phyloP scores from a whole-genome alignment of 2,797 vertebrate genomes.

The Melanogrammus aeglefinus region DNA sequence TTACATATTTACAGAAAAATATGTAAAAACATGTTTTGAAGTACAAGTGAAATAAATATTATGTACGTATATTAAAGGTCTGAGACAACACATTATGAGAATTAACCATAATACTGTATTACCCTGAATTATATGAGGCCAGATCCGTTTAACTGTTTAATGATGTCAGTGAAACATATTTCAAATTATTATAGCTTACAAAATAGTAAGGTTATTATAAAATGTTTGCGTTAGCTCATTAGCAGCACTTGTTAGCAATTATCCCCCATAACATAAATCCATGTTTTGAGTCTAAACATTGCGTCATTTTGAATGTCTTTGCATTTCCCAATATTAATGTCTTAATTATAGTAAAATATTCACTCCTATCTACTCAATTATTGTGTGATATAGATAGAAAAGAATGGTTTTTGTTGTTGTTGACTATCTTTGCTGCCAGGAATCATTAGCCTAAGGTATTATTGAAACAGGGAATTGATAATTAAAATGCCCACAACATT shows the following conservation, averaged over 20 bases:
- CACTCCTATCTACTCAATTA: not conserved
- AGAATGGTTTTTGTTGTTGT: not conserved
- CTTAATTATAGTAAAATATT: not conserved
- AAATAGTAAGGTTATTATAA: not conserved
- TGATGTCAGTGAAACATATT: not conserved
- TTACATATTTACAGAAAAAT: not conserved
- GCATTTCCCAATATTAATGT: not conserved
- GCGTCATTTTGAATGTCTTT: not conserved
- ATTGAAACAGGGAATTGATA: not conserved
- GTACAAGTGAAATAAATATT: not conserved
- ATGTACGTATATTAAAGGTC: not conserved
- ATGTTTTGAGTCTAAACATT: not conserved
- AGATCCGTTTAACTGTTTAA: not conserved
- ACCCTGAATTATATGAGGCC: not conserved
- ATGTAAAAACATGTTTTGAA: not conserved
- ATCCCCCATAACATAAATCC: not conserved
- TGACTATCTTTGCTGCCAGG: not conserved
- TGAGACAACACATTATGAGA: not conserved
- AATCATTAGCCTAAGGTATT: slow-evolving; percentile 1
- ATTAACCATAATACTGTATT: not conserved
- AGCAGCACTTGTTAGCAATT: not conserved
- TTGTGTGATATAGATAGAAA: not conserved
- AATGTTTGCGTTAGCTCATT: not conserved
- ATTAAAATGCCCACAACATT: not conserved
- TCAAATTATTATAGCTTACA: not conserved